Evolutionary conservation across 30 jellyfish, hydroid and myxozoan genomes (phyloP), one percentile per base, ranked within the genome.

Genomic region (Aurelia aurita complex sp. Pacific): DNA sequence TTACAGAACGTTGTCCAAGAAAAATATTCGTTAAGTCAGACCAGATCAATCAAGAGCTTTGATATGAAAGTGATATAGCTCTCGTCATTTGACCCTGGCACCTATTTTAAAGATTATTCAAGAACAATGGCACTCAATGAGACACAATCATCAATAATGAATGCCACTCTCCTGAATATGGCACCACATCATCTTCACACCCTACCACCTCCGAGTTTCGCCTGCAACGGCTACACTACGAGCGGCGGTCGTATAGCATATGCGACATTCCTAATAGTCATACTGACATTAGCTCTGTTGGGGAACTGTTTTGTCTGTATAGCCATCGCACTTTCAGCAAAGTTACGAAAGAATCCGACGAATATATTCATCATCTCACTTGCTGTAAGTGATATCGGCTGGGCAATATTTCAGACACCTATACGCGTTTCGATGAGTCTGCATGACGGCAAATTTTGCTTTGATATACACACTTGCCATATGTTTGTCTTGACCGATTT

Each of bases 371-470:
- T 87, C n/a, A 64, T 87, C 12, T 87, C 96, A 1, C 80, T 87
- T 8, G 96, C 96, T 3, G 53, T 87, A 13, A 87, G 96, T 60
- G 96, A 87, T 54, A 87, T 87, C 46, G 90, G 77, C 1, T 72
- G 79, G 43, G 80, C 89, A 0, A n/a, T 77, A 18, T 66, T 87
- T 19, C 85, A 74, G 62, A 73, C 85, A 42, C 96, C 96, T 2
- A 69, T 87, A 18, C 59, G 69, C 14, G 71, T 87, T 2, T 70
- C 82, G 2, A 55, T 33, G 43, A 70, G 43, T 7, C 63, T 64
- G 53, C 76, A 78, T 12, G 64, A 87, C 64, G 36, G 69, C 46
- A 70, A 29, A 35, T 87, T 87, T 40, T 87, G 96, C 51, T 43
- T 29, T 42, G 79, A 74, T 69, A 67, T 50, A 67, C 35, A 42